phyloP scores from a whole-genome alignment of 2,113 vertebrate genomes.

The Sylvietta virens region DNA sequence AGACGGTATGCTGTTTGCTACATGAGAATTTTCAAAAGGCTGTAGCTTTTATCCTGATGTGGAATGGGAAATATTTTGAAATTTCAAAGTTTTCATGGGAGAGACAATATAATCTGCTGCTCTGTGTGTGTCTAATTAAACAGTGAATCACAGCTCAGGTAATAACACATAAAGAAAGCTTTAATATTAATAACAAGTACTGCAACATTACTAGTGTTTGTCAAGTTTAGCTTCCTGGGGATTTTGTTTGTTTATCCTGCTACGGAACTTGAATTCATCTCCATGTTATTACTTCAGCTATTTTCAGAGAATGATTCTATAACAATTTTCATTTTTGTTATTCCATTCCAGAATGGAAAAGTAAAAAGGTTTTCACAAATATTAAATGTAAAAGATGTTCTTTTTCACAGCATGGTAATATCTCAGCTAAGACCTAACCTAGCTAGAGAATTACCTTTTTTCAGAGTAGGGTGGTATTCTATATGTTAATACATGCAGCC shows the following conservation, averaged over 20 bases:
- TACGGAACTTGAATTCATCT: conserved; percentile 5
- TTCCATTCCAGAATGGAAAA: background rate
- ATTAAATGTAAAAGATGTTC: background rate
- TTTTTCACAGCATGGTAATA: background rate
- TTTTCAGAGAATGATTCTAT: conserved; percentile 7
- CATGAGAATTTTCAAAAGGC: background rate
- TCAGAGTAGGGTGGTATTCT: background rate
- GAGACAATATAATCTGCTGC: background rate
- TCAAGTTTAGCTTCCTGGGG: conserved; percentile 29
- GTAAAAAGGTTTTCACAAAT: background rate
- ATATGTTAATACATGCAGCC: background rate
- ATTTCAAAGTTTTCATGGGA: background rate
- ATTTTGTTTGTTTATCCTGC: conserved; percentile 18
- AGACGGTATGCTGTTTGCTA: background rate
- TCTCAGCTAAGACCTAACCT: background rate
- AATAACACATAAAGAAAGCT: background rate
- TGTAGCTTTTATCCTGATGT: background rate
- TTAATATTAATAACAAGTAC: conserved; percentile 30
- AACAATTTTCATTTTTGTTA: background rate
- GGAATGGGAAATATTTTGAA: background rate
- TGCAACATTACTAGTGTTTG: background rate
- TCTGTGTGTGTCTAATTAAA: conserved; percentile 3
- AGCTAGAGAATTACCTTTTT: background rate
- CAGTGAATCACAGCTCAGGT: background rate
- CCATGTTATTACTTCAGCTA: conserved; percentile 15